These are phyloP conservation scores for Mimachlamys varia DNA, from an alignment of 2,888 invertebrate genomes.

Conservation along the genomic window DNA sequence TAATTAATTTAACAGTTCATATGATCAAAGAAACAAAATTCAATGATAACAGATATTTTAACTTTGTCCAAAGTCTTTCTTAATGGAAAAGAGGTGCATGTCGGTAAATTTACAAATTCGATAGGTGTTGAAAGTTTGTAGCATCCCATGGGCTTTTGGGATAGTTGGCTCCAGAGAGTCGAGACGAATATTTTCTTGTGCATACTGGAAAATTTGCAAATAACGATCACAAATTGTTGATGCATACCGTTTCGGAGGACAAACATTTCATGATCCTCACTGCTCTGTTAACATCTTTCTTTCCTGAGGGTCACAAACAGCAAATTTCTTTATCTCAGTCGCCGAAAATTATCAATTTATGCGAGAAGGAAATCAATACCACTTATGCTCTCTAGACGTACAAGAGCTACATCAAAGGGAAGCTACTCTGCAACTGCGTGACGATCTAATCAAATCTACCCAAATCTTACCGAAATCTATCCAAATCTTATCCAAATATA, in stretches of 20 bases:
- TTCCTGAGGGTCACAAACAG: background rate
- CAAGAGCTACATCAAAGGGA: background rate
- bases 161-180: background rate
- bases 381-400: background rate
- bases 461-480: too few species aligned
- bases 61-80: background rate
- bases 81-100: background rate
- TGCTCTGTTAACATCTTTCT: background rate
- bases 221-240: background rate
- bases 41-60: background rate
- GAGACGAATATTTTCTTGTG: background rate
- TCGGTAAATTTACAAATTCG: too few species aligned
- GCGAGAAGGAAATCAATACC: conserved; percentile 32
- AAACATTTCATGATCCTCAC: background rate
- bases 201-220: background rate
- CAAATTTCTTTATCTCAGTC: background rate
- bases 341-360: background rate
- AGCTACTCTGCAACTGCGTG: too few species aligned
- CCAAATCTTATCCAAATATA: too few species aligned
- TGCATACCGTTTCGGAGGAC: background rate
- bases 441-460: too few species aligned
- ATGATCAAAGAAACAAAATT: background rate
- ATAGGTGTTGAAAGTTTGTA: background rate
- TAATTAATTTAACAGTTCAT: background rate
- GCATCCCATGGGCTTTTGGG: background rate